Evolutionary conservation across 2,888 invertebrate genomes (phyloP), one percentile per base, ranked within the genome.

Genomic region (Zeuzera pyrina): DNA sequence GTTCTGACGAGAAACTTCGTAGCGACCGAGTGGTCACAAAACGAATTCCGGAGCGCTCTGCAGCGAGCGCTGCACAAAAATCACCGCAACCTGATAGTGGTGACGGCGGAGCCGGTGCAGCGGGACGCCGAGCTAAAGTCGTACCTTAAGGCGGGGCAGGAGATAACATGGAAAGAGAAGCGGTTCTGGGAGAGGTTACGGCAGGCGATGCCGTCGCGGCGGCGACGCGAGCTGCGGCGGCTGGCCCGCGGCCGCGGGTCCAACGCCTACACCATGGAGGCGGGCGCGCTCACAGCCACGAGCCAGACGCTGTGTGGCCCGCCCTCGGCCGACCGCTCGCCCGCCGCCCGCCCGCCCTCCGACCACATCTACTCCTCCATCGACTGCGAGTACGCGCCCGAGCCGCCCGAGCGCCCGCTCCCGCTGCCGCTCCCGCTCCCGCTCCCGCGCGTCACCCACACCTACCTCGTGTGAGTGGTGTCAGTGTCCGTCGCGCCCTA

Each of bases 111-210:
- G 40, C 88, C 90, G 38, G 90, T 92, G 34, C 92, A 94, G 59
- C 88, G 92, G 47, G 95, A 96, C 63, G 90, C 92, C 33, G 96
- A 96, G 61, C 85, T 97, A 44, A 88, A 94, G 65, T 91, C 94
- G 36, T 95, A 95, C 68, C 86, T 97, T 42, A 92, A 95, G 74
- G 92, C 93, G 42, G 92, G 93, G 67, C 92, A 94, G 42, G 88
- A 93, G 49, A 88, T 97, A 54, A 88, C 92, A 51, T 94, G 93
- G 90, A 93, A 92, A 60, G 96, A 97, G 78, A 92, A 92, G 64
- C 88, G 94, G 55, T 97, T 97, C 84, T 97, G 97, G 96, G 95
- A 96, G 69, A 91, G 95, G 65, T 86, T 97, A 54, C 88, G 93
- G 50, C 95, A 94, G 68, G 91, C 94, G 39, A 91, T 97, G 88